Evolutionary conservation across 92 coral and sea anemone species (phyloP).

Genomic region (Heteractis magnifica): DNA sequence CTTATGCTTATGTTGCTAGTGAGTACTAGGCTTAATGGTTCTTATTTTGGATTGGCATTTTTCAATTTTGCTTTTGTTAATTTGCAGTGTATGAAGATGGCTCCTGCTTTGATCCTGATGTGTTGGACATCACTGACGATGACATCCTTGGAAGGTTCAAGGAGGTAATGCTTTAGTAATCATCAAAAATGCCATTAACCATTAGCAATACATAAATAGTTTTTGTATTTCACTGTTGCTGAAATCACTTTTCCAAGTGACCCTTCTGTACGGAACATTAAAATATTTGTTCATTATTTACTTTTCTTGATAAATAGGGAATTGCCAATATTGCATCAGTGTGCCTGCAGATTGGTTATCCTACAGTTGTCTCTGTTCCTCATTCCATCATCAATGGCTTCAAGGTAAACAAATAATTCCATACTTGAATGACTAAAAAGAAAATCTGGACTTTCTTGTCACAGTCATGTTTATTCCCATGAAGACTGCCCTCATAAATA

Average conservation of each 20-base stretch:
- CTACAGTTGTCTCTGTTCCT: conserved; percentile 94
- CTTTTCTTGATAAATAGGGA: conserved; percentile 69
- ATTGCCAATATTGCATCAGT: conserved; percentile 94
- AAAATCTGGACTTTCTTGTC: too few species aligned
- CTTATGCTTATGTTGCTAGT: too few species aligned
- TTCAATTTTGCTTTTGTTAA: not conserved
- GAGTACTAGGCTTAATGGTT: too few species aligned
- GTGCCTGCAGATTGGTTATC: conserved; percentile 91
- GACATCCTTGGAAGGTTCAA: conserved; percentile 74
- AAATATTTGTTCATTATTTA: not conserved
- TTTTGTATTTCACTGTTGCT: not conserved
- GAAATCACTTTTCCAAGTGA: not conserved
- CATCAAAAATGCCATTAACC: not conserved
- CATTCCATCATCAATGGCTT: conserved; percentile 96
- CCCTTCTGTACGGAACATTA: not conserved
- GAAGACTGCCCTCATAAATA: too few species aligned
- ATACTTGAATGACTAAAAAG: not conserved
- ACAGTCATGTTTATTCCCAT: too few species aligned
- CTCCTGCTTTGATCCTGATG: conserved; percentile 79
- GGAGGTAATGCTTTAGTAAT: conserved; percentile 45
- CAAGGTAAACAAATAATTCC: conserved; percentile 50
- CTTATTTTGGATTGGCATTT: not conserved
- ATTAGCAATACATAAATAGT: not conserved
- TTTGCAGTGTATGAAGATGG: conserved; percentile 86
- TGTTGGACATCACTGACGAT: conserved; percentile 83